Evolutionary conservation across 1,140 invertebrate species (phyloP), one percentile per base, ranked within the genome.

Genomic region (Tyrophagus putrescentiae): DNA sequence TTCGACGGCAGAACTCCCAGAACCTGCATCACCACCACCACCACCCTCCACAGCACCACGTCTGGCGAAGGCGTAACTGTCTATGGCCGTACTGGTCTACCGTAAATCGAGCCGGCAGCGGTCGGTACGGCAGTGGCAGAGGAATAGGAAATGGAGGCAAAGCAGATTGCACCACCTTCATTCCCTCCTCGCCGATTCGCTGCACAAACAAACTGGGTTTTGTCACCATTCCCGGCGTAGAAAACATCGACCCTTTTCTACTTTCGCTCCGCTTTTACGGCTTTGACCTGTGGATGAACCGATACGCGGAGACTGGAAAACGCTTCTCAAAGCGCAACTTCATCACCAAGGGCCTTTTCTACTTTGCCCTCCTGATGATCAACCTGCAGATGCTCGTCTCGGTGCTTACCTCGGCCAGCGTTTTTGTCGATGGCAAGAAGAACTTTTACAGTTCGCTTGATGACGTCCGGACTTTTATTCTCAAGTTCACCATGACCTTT

Each of bases 401-500:
- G 23, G 31, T 57, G 7, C 7, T 57, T 9, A 57, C 56, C 6
- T 7, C 45, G 7, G 21, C 21, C 21, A 16, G 21, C 9, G 33
- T 57, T 4, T 23, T 33, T n/a, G 11, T 13, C 11, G 11, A 16
- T 6, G 6, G 25, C 5, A 36, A 33, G 7, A 36, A 57, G 44
- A 31, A 33, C 7, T 57, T 34, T 39, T 57, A 52, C 16, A 33
- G 16, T 29, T 39, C 32, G 28, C 31, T 57, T n/a, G 32, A 57
- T 23, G 56, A 36, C 32, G 7, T 57, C 7, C 29, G 56, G 9
- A 33, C 56, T 7, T 39, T 57, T 9, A 41, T 57, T 23, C 56
- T 57, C 56, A 57, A 57, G 27, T 39, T 57, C 13, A 57, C 56
- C 23, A 57, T 57, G 56, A 33, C 56, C 16, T 57, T 57, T 57